Conservation (phyloP, 2,888 invertebrate species). For the Sesamia inferens region DNA sequence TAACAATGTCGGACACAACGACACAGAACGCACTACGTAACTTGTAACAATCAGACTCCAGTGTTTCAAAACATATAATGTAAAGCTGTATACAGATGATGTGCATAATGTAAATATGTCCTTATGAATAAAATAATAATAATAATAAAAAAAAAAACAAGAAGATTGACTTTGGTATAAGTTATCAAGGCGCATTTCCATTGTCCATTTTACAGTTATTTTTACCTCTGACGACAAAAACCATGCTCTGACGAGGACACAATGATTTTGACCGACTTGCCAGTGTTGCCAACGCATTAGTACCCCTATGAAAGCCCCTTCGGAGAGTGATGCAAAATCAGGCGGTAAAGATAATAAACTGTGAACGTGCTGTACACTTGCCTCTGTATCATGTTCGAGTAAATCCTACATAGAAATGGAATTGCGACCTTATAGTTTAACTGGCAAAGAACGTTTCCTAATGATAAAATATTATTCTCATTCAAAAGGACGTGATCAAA, state of each 20-base stretch:
- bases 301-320: too few species aligned
- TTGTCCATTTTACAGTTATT: not conserved
- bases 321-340: too few species aligned
- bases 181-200: not conserved
- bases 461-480: not conserved
- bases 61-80: conserved; percentile 62
- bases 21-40: conserved; percentile 52
- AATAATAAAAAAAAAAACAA: not conserved
- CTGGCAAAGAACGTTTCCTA: not conserved
- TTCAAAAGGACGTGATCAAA: conserved; percentile 16
- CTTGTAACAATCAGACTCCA: conserved; percentile 58
- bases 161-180: not conserved
- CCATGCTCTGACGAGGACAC: not conserved
- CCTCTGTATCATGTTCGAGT: too few species aligned
- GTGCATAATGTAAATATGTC: conserved; percentile 6
- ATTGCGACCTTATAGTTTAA: not conserved
- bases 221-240: not conserved
- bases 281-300: not conserved
- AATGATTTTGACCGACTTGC: not conserved
- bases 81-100: conserved; percentile 41
- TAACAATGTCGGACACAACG: conserved; percentile 22
- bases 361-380: not conserved
- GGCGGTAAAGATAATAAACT: not conserved
- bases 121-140: not conserved
- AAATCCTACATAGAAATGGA: not conserved